These are phyloP conservation scores for Hemibagrus wyckioides DNA, from an alignment of 2,113 vertebrate genomes.

Conservation along the genomic window DNA sequence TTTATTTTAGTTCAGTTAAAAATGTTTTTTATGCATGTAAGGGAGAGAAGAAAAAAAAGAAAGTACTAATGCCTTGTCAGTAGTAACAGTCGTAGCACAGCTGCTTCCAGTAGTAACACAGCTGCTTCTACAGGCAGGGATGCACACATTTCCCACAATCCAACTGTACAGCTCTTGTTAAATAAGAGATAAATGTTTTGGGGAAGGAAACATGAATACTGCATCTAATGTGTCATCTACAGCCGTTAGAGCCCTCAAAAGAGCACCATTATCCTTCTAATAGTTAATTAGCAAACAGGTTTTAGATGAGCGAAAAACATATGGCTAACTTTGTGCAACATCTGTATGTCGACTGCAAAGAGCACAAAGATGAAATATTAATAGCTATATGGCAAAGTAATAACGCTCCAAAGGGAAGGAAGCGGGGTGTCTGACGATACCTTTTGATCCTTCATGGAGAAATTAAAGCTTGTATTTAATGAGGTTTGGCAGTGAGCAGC, in stretches of 20 bases:
- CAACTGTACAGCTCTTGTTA: constrained; percentile 35
- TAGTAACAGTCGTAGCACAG: constrained; percentile 9
- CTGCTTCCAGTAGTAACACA: constrained; percentile 8
- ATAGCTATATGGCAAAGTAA: constrained; percentile 63
- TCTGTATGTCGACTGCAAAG: constrained; percentile 59
- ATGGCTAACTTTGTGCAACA: constrained; percentile 65
- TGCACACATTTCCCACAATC: background rate
- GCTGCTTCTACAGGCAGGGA: background rate
- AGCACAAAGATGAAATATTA: constrained; percentile 68
- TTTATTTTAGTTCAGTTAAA: no score
- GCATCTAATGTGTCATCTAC: constrained; percentile 48
- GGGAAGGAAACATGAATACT: constrained; percentile 60
- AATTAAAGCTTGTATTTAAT: constrained; percentile 57
- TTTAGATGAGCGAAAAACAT: constrained; percentile 58
- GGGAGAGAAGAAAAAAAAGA: background rate
- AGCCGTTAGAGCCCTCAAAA: constrained; percentile 52
- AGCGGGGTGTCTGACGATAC: constrained; percentile 51
- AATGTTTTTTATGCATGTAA: background rate
- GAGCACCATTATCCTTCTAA: constrained; percentile 50
- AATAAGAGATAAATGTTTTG: constrained; percentile 57
- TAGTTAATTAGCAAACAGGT: constrained; percentile 54
- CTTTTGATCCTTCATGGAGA: constrained; percentile 57
- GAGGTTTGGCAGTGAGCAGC: constrained; percentile 54
- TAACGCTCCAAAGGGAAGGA: constrained; percentile 52
- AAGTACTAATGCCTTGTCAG: background rate